Evolutionary conservation across 2,797 vertebrate species (phyloP).

Genomic region (Adelosebastes latens): DNA sequence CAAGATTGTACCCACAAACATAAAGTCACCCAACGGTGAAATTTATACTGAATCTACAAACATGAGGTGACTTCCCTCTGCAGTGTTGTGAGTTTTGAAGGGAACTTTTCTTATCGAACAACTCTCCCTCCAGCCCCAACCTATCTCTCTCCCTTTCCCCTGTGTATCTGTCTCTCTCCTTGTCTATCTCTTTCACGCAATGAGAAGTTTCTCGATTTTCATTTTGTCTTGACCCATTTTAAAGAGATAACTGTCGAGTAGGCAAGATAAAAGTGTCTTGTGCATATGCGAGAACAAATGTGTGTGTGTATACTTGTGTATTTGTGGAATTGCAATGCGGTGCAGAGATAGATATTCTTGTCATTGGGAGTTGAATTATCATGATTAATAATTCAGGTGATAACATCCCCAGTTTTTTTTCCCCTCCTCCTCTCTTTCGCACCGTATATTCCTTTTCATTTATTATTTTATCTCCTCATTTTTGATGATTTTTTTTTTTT

Average conservation of each 20-base stretch:
- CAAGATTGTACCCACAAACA: background rate
- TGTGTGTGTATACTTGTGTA: slow-evolving; percentile 11
- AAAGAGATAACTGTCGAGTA: slow-evolving; percentile 62
- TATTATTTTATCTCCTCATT: slow-evolving; percentile 10
- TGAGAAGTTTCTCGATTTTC: slow-evolving; percentile 55
- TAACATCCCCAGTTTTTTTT: slow-evolving; percentile 36
- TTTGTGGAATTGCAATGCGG: slow-evolving; percentile 14
- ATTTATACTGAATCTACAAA: slow-evolving; percentile 11
- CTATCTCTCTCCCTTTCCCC: slow-evolving; percentile 25
- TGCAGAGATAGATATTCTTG: slow-evolving; percentile 57
- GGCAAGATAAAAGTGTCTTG: slow-evolving; percentile 54
- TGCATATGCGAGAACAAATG: slow-evolving; percentile 40
- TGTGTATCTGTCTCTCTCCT: slow-evolving; percentile 34
- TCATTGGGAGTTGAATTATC: slow-evolving; percentile 69
- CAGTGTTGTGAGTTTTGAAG: slow-evolving; percentile 40
- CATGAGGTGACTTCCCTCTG: slow-evolving; percentile 32
- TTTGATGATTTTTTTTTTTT: background rate
- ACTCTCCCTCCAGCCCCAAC: background rate
- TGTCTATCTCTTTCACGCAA: slow-evolving; percentile 55
- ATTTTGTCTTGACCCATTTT: slow-evolving; percentile 75
- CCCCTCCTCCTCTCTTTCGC: slow-evolving; percentile 15
- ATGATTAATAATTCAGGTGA: slow-evolving; percentile 78
- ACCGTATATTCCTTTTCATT: slow-evolving; percentile 15
- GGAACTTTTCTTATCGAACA: slow-evolving; percentile 55
- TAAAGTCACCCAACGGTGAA: background rate